A percentile compares a stretch with the other conserved stretches of the same genome.
Evolutionary conservation across 2,113 vertebrate species (phyloP).

Genomic region (Actinemys pallida): DNA sequence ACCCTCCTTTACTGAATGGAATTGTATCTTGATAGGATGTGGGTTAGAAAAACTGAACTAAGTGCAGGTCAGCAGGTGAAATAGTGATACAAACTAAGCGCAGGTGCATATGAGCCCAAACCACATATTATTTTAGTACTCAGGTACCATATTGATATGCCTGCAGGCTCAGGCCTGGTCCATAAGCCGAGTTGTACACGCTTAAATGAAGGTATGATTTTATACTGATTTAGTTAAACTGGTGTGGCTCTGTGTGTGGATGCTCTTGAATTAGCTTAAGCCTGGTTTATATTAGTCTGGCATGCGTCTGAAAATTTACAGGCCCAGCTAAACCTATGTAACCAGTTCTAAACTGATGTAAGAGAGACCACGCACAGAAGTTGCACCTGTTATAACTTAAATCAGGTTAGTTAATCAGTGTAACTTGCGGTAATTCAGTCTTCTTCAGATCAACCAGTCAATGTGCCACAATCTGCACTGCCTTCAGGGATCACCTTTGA

Average conservation of each 20-base stretch:
- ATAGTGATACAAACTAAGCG: too few relatives aligned
- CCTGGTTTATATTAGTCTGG: not conserved
- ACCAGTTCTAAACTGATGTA: not conserved
- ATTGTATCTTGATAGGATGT: too few relatives aligned
- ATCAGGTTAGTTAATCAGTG: too few relatives aligned
- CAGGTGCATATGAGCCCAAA: too few relatives aligned
- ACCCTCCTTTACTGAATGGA: too few relatives aligned
- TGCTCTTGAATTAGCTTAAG: not conserved
- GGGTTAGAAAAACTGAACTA: too few relatives aligned
- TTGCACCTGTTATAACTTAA: not conserved
- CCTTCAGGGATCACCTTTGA: not conserved
- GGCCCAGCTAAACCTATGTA: not conserved
- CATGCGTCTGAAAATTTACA: not conserved
- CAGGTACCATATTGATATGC: not conserved
- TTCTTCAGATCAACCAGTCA: not conserved
- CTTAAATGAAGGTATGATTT: not conserved
- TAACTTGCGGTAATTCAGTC: not conserved
- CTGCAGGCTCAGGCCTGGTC: not conserved
- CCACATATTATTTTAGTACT: not conserved
- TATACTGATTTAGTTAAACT: not conserved
- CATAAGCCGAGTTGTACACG: not conserved
- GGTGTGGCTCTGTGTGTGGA: not conserved
- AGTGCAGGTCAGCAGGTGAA: too few relatives aligned
- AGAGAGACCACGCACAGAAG: fast-evolving
- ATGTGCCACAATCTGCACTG: not conserved